Conservation (phyloP, 2,888 invertebrate genomes). For the Drosophila infuscata region DNA sequence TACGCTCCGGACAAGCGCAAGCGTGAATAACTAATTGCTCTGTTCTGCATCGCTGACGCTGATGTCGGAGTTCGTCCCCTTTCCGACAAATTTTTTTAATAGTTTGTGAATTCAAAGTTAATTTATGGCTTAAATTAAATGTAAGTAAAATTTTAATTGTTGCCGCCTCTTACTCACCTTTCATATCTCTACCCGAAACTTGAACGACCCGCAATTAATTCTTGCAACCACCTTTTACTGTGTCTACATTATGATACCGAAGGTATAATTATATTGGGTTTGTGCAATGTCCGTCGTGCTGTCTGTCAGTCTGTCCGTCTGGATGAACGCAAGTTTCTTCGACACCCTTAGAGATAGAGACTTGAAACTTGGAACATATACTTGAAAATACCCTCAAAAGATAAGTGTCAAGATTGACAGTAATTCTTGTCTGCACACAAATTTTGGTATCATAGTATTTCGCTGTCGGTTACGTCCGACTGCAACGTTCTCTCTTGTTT, state of each 20-base stretch:
- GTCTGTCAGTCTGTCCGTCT: too few species aligned
- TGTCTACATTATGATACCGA: slow-evolving; percentile 33
- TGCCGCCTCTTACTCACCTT: slow-evolving; percentile 17
- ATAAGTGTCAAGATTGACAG: too few species aligned
- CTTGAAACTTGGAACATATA: too few species aligned
- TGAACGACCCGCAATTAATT: slow-evolving; percentile 73
- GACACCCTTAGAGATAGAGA: too few species aligned
- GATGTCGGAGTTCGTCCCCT: slow-evolving; percentile 7
- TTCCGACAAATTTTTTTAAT: slow-evolving; percentile 68
- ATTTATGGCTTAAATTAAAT: slow-evolving; percentile 81
- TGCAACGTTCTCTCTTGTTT: slow-evolving; percentile 11
- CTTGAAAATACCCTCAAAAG: too few species aligned
- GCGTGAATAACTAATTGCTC: slow-evolving; percentile 83
- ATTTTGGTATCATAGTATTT: too few species aligned
- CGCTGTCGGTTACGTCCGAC: too few species aligned
- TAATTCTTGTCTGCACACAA: too few species aligned
- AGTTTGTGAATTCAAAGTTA: slow-evolving; percentile 81
- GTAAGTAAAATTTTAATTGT: slow-evolving; percentile 80
- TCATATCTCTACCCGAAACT: slow-evolving; percentile 49
- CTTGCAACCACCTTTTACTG: slow-evolving; percentile 41
- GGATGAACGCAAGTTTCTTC: too few species aligned
- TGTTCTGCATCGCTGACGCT: slow-evolving; percentile 50
- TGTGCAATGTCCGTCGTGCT: too few species aligned
- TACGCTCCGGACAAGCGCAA: slow-evolving; percentile 63
- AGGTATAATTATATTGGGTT: too few species aligned